phyloP scores from a whole-genome alignment of 2,113 vertebrate species.

The Channa maculata region DNA sequence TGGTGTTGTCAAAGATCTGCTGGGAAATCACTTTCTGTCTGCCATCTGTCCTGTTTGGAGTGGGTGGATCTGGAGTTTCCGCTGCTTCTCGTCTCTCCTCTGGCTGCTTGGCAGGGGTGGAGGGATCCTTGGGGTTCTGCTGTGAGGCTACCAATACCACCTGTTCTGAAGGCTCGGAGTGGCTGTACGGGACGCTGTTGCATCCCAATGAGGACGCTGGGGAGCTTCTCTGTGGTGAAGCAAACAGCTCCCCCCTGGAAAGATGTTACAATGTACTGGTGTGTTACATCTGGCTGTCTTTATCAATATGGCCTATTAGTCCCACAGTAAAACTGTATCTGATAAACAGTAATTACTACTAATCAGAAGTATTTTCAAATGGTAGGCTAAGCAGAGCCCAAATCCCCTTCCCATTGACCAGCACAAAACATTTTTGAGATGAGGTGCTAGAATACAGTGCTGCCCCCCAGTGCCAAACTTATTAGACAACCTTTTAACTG shows the following conservation, averaged over 20 bases:
- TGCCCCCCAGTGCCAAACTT: too few species aligned
- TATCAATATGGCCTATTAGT: too few species aligned
- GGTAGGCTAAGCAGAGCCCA: too few species aligned
- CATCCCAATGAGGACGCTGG: constrained; percentile 54
- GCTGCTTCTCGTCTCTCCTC: constrained; percentile 50
- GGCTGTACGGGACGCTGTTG: constrained; percentile 70
- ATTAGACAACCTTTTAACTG: too few species aligned
- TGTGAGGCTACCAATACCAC: constrained; percentile 6
- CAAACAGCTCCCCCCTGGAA: constrained; percentile 81
- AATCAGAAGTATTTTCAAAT: too few species aligned
- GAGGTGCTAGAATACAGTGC: too few species aligned
- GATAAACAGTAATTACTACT: too few species aligned
- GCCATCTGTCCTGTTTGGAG: constrained; percentile 18
- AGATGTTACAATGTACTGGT: neutral
- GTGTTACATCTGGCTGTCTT: neutral
- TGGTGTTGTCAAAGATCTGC: constrained; percentile 59
- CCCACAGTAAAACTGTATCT: too few species aligned
- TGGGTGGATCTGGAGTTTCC: constrained; percentile 1
- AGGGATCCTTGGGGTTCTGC: neutral
- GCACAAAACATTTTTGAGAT: too few species aligned
- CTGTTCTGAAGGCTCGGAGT: constrained; percentile 46
- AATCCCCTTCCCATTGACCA: too few species aligned
- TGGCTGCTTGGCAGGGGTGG: neutral
- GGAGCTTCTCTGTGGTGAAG: constrained; percentile 73
- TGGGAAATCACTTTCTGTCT: constrained; percentile 60